Base-by-base conservation (phyloP, 2,888 invertebrate species). In the Ormyrus nitidulus region DNA sequence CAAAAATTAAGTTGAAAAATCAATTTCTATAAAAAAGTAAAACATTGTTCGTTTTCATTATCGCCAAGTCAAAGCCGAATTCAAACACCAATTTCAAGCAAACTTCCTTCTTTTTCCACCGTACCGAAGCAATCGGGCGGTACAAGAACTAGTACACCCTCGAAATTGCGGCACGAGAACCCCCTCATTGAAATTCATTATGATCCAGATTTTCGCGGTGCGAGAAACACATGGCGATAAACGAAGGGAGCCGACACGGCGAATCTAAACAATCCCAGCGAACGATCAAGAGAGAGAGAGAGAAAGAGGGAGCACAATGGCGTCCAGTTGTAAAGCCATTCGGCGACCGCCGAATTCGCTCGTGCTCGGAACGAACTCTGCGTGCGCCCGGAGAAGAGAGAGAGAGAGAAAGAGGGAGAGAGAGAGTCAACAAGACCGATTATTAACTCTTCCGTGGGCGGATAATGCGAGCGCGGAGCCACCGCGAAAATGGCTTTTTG, bases 301-400 rank as follows among this genome's bases (percentile, higher is more conserved):
- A 56, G 54, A 69, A 56, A 46, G 9, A 56, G 10, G 13, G n/a
- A 2, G 11, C 3, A 68, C 6, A n/a, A 51, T 51, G 10, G 10
- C n/a, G 54, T 54, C 48, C 70, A 48, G 70, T 48, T 70, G 70
- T 70, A 70, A 70, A 58, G 48, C 70, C 48, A 70, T 70, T 58
- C 13, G 58, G 19, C 19, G 70, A 5, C 10, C 19, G 19, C 19
- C 19, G 19, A 19, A 19, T 19, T 19, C 19, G 19, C 58, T 70
- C 58, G 11, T 48, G 34, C 10, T 19, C 70, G 49, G 11, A 64
- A 11, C 19, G 10, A 19, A 59, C 9, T 59, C 59, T 9, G 19
- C 19, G 19, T 19, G 19, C 19, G 1, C 19, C 19, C 19, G 19
- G 19, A 19, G 19, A 19, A 19, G 19, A 19, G 19, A 19, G 19